Evolutionary conservation across 2,888 invertebrate genomes (phyloP).

Genomic region (Drosophila suboccidentalis): DNA sequence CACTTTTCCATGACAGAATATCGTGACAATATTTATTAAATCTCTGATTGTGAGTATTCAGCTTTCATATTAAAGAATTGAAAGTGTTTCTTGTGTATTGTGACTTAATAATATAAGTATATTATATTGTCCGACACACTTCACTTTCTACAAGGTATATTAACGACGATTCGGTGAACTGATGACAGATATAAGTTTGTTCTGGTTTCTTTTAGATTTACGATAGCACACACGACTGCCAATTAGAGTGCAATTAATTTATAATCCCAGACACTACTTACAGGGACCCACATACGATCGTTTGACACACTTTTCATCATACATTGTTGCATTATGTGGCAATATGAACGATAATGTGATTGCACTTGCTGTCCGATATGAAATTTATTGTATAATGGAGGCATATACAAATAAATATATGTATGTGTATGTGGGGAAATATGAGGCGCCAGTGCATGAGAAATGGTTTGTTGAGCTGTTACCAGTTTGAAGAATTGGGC

Average conservation of each 20-base stretch:
- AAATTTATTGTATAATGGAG: slow-evolving; percentile 44
- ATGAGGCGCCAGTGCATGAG: slow-evolving; percentile 43
- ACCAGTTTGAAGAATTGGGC: slow-evolving; percentile 11
- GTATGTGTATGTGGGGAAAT: slow-evolving; percentile 30
- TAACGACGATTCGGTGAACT: slow-evolving; percentile 17
- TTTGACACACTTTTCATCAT: slow-evolving; percentile 66
- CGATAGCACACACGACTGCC: slow-evolving; percentile 65
- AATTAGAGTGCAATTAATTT: slow-evolving; percentile 80
- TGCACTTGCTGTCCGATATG: slow-evolving; percentile 59
- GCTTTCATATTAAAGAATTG: no score
- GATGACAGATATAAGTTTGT: slow-evolving; percentile 12
- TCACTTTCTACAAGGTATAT: slow-evolving; percentile 8
- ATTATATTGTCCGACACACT: no score
- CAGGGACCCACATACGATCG: slow-evolving; percentile 52
- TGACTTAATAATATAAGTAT: no score
- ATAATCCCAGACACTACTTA: slow-evolving; percentile 64
- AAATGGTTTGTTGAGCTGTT: slow-evolving; percentile 4
- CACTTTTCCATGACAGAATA: neutral
- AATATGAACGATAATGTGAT: slow-evolving; percentile 56
- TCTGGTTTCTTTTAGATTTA: slow-evolving; percentile 59
- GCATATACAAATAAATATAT: neutral
- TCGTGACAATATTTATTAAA: neutral
- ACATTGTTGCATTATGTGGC: slow-evolving; percentile 43
- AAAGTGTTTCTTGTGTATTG: no score
- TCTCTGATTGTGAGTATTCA: neutral